Conservation (phyloP, 2,888 invertebrate species). For the Julus scandinavius region DNA sequence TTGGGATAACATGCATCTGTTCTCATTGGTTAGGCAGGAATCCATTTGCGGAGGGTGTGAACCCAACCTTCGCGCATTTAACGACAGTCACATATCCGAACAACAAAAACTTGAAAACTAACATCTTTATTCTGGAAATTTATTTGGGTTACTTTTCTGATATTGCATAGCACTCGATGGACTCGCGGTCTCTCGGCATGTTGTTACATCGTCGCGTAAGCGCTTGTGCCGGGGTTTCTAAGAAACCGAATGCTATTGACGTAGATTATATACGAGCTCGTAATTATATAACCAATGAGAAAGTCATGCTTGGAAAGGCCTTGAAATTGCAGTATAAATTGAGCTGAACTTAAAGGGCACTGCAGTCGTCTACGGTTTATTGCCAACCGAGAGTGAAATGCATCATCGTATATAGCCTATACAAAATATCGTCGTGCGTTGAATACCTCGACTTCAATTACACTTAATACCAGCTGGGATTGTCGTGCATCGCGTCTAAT, state of each 20-base stretch:
- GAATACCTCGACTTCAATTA: neutral
- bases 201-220: neutral
- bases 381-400: slow-evolving; percentile 19
- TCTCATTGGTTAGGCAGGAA: too few species aligned
- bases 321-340: neutral
- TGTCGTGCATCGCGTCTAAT: neutral
- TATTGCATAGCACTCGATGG: neutral
- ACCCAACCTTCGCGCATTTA: too few species aligned
- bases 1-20: too few species aligned
- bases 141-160: neutral
- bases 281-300: neutral
- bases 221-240: neutral
- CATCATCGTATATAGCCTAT: neutral
- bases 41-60: too few species aligned
- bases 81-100: too few species aligned
- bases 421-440: neutral
- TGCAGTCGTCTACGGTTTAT: slow-evolving; percentile 13
- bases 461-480: slow-evolving; percentile 9
- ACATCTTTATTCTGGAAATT: neutral
- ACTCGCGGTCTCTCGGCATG: neutral
- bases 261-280: neutral
- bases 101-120: neutral
- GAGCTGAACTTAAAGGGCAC: neutral
- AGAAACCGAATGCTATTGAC: neutral
- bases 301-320: neutral